Conservation (phyloP, 2,113 vertebrate genomes). For the Tinamus guttatus region DNA sequence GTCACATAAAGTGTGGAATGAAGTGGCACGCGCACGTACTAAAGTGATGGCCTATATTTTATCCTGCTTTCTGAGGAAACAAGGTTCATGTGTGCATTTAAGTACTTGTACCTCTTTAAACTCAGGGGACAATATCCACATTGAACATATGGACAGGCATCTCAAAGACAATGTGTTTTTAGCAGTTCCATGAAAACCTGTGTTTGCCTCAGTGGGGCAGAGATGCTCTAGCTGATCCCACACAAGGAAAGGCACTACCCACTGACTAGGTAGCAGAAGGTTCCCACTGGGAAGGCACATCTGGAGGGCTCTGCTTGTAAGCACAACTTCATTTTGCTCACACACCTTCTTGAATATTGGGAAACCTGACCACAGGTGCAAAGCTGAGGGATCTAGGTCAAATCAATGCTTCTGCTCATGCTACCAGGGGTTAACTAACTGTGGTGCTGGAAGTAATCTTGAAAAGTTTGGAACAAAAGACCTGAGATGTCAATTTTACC, state of each 20-base stretch:
- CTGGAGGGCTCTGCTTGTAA: background rate
- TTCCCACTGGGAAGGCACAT: background rate
- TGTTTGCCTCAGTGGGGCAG: background rate
- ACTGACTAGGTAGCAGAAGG: background rate
- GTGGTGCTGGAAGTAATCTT: background rate
- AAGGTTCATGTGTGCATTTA: background rate
- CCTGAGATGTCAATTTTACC: background rate
- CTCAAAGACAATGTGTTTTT: background rate
- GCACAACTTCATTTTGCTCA: background rate
- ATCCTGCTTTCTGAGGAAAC: background rate
- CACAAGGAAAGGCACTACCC: background rate
- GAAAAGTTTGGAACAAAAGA: background rate
- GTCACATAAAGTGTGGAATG: background rate
- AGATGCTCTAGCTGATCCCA: background rate
- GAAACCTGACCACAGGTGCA: background rate
- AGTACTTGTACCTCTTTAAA: background rate
- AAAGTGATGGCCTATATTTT: background rate
- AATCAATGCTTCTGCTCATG: background rate
- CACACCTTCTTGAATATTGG: rapidly evolving
- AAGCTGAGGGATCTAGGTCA: background rate
- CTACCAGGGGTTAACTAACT: background rate
- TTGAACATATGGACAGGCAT: background rate
- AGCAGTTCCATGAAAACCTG: background rate
- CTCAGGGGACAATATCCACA: background rate
- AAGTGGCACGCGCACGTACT: rapidly evolving